Evolutionary conservation across 2,113 vertebrate species (phyloP), one percentile per base, ranked within the genome.

Genomic region (Triplophysa dalaica): DNA sequence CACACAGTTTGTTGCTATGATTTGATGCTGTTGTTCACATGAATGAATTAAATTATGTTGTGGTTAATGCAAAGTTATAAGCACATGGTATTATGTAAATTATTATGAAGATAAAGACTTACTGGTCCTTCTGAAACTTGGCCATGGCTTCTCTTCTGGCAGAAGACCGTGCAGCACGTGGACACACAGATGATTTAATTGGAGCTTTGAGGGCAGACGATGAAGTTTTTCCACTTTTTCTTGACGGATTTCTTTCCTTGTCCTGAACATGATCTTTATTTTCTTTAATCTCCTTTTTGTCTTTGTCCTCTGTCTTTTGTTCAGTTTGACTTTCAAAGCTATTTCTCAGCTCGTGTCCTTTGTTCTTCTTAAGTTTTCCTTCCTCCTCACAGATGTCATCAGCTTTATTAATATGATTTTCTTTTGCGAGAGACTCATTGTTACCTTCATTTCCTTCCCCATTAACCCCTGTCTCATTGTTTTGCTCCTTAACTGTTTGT

Each of bases 121-220:
- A 93, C 93, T 92, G 85, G 13, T 90, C 89, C 81, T 93, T 88
- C 67, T 94, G 90, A 78, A 94, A 94, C 82, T 93, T 93, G 72
- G 92, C 92, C 29, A 93, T 90, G 14, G 92, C 91, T 70, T 90
- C 92, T 1, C 86, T 92, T 82, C 87, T 91, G 12, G 89, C 68
- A 2, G 91, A 80, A 0, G 88, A 87, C 33, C 91, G 86, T 0
- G 84, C 67, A 0, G 89, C 87, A 69, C 90, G 85, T 63, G 88
- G 88, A 0, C 91, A 89, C 17, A 89, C 84, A 4, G 88, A 83
- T 8, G 82, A 1, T n/a, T 79, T 79, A 1, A 45, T 56, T 1
- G 85, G 64, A 22, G 82, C 9, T 63, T 88, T 80, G 16, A 77
- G 22, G 19, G 66, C 7, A 62, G 69, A 54, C 8, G 89, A n/a